These are phyloP conservation scores for Adoxophyes honmai DNA, from an alignment of 1,140 invertebrate species.

Conservation along the genomic window DNA sequence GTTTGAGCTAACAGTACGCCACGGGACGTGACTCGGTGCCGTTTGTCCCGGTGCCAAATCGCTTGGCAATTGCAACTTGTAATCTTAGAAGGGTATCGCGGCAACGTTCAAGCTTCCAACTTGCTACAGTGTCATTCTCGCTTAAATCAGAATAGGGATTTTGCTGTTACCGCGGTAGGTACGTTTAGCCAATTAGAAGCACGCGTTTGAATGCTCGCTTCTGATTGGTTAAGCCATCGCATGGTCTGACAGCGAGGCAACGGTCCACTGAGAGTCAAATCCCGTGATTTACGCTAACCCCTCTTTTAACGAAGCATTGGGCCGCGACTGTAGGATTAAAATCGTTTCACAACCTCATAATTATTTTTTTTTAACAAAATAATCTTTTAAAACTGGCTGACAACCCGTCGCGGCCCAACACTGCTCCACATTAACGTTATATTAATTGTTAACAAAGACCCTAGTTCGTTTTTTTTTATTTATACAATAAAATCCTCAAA, in stretches of 20 bases:
- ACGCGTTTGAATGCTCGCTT: too few species aligned
- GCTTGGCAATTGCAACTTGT: too few species aligned
- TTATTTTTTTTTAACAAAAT: slow-evolving; percentile 60
- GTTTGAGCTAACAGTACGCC: slow-evolving; percentile 40
- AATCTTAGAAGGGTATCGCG: too few species aligned
- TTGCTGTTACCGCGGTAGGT: too few species aligned
- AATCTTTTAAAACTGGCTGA: slow-evolving; percentile 70
- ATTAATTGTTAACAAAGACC: slow-evolving; percentile 64
- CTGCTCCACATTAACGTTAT: slow-evolving; percentile 45
- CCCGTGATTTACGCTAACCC: neutral
- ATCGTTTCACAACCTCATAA: slow-evolving; percentile 69
- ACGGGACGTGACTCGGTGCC: neutral
- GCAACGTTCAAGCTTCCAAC: too few species aligned
- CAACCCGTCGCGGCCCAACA: slow-evolving; percentile 41
- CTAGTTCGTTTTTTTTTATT: slow-evolving; percentile 64
- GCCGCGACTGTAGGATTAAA: slow-evolving; percentile 43
- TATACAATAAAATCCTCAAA: slow-evolving; percentile 68
- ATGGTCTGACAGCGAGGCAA: too few species aligned
- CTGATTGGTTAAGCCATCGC: too few species aligned
- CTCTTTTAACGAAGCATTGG: slow-evolving; percentile 37
- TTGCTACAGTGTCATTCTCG: too few species aligned
- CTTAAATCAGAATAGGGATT: too few species aligned
- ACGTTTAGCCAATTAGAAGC: too few species aligned
- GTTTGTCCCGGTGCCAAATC: too few species aligned
- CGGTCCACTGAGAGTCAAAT: neutral